Evolutionary conservation across 2,888 invertebrate species (phyloP), one percentile per base, ranked within the genome.

Genomic region (Hesperia comma): DNA sequence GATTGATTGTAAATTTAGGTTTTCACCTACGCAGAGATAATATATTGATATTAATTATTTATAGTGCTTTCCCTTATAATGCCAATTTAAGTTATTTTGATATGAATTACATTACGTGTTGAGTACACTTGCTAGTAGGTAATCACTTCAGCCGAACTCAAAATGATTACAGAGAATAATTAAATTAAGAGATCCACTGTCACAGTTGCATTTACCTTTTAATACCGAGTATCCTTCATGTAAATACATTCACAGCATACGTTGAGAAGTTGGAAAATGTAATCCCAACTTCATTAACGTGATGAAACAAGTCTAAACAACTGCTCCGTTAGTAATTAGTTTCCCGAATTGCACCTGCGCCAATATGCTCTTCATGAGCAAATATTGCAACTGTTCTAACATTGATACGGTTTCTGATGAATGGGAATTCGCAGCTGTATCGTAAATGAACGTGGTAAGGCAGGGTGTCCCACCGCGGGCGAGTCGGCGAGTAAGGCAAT

Each of bases 281-380:
- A 41, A 58, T 54, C 57, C 37, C n/a, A 53, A 64, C 41, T 66
- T 66, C 66, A 66, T 66, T 66, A 66, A 66, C 58, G 53, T 54
- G 51, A 66, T 66, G 60, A 60, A 58, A 66, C 43, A 60, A 60
- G 60, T 60, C 66, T 60, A 66, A 66, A 66, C 43, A 61, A 46
- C 43, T 66, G 14, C 15, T 33, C 58, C 58, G 51, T 12, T 21
- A 14, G 66, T 66, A 61, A 66, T 66, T 66, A 66, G 60, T 66
- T 66, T 66, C 58, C 54, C 17, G 55, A 61, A 60, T 60, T 60
- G 66, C 66, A 66, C 54, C 58, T 37, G 41, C 53, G 60, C 32
- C 51, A 58, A 51, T 53, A 62, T n/a, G 21, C 21, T 32, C 49
- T n/a, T 49, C 12, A n/a, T 46, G 40, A 53, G 64, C 49, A 57